Base-by-base conservation (phyloP, 2,797 vertebrate species). In the Myoxocephalus aenaeus region DNA sequence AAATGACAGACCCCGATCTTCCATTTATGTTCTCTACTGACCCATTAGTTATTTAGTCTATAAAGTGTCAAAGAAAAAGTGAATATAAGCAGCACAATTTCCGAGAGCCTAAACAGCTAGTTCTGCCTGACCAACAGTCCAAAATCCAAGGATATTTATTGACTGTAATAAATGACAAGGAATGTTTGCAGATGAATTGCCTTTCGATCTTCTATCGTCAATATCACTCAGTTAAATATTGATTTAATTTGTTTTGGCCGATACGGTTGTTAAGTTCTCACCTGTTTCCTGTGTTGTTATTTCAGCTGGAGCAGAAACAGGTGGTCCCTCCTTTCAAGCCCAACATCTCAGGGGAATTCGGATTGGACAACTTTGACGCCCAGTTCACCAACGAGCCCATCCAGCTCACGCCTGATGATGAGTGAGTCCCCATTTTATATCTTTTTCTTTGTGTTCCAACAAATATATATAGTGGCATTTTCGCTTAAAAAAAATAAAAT, bases 351-450 rank as follows among this genome's bases (percentile, higher is more conserved):
- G 98, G 98, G 76, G 98, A 99, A 89, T 99, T 98, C 79, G 98
- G 98, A 80, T 94, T 99, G 92, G 98, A 99, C 93, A 99, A 99
- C 93, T 99, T 99, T 42, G 98, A 99, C 84, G 97, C 96, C 61
- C 98, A 99, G 70, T 99, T 99, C 93, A 99, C 98, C 70, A 99
- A 98, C 73, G 98, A 99, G 92, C 98, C 98, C 79, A 98, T 99
- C 81, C 98, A 99, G 85, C 98, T 99, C 84, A 99, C 98, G 65
- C 98, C 98, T 29, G 98, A 99, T 46, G 97, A 99, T 64, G 98
- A 99, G 98, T 99, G 95, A 96, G 97, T 97, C 51, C n/a, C 27
- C 3, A 0, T 22, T 53, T 22, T 7, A 7, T 9, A 1, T 11
- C 44, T 9, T 48, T 59, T 7, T n/a, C 10, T 20, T 34, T 7